Conservation (phyloP, 2,113 vertebrate genomes). For the Halichoeres trimaculatus region DNA sequence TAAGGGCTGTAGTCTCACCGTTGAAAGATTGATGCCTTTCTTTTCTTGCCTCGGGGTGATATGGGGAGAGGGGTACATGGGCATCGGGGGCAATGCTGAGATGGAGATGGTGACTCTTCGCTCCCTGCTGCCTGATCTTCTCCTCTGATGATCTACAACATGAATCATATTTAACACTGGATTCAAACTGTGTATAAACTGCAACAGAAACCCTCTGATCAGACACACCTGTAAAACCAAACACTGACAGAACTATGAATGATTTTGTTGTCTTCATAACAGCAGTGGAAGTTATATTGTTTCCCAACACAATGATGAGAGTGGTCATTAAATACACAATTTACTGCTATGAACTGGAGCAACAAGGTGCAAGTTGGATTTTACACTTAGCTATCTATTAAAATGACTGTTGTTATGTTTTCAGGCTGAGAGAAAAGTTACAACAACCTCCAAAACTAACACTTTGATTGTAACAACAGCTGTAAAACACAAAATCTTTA, state of each 20-base stretch:
- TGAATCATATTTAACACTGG: not conserved
- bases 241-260: not conserved
- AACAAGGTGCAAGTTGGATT: no score
- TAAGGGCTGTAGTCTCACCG: constrained; percentile 80
- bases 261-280: no score
- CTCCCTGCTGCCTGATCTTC: constrained; percentile 85
- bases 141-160: constrained; percentile 83
- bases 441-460: no score
- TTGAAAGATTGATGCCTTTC: constrained; percentile 79
- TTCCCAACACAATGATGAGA: no score
- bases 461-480: no score
- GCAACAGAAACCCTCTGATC: not conserved
- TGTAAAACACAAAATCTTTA: no score
- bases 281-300: no score
- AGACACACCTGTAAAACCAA: not conserved
- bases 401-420: no score
- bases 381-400: no score
- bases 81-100: constrained; percentile 86
- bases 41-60: constrained; percentile 80
- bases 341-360: no score
- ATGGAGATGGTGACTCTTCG: constrained; percentile 83
- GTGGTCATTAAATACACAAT: no score
- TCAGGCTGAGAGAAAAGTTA: no score
- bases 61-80: constrained; percentile 83
- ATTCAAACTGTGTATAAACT: not conserved